Percentiles rank a stretch among this genome's conserved stretches.
phyloP scores from a whole-genome alignment of 2,113 vertebrate species.

The Theristicus caerulescens region DNA sequence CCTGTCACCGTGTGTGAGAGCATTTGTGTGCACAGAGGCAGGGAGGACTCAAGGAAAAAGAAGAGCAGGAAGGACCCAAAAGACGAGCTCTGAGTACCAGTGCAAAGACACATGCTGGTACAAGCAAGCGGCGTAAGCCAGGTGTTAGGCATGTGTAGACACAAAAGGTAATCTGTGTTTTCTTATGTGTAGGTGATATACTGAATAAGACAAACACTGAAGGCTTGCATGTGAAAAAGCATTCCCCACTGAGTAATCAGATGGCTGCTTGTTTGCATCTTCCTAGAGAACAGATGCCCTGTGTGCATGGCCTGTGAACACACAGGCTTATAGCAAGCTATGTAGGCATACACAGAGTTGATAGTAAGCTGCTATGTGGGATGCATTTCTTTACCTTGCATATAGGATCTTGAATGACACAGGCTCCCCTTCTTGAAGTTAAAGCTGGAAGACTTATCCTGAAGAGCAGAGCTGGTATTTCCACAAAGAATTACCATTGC shows the following conservation, averaged over 20 bases:
- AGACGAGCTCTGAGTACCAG: neutral
- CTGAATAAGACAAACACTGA: neutral
- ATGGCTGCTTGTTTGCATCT: neutral
- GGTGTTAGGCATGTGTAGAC: neutral
- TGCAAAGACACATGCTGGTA: neutral
- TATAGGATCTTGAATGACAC: neutral
- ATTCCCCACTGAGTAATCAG: neutral
- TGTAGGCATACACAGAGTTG: neutral
- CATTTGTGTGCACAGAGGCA: neutral
- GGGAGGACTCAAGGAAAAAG: neutral
- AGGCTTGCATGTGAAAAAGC: neutral
- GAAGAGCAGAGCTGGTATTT: neutral
- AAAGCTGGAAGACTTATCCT: neutral
- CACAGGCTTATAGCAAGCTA: neutral
- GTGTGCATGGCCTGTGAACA: neutral
- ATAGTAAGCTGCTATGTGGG: neutral
- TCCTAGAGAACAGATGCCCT: neutral
- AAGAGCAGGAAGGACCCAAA: neutral
- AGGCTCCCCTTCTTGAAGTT: neutral
- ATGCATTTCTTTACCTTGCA: neutral
- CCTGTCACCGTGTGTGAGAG: neutral
- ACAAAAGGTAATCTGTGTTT: neutral
- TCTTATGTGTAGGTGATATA: neutral
- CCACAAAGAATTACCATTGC: neutral
- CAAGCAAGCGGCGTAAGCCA: neutral